phyloP scores from a whole-genome alignment of 2,888 invertebrate genomes.

The Synergus japonicus region DNA sequence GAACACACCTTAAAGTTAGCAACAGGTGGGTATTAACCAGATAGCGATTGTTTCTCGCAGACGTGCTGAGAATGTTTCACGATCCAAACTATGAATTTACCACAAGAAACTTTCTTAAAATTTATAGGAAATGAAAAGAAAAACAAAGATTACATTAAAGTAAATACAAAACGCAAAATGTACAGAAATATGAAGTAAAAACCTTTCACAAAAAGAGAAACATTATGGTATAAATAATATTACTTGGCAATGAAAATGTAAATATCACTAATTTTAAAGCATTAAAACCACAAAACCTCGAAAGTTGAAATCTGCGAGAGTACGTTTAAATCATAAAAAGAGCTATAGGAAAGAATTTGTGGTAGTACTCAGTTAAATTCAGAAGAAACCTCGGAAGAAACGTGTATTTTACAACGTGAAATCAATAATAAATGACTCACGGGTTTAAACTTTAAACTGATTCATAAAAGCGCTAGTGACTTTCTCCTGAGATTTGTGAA shows the following conservation, averaged over 20 bases:
- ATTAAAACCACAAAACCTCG: neutral
- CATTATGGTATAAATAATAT: neutral
- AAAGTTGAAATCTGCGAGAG: neutral
- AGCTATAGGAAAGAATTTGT: neutral
- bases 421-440: neutral
- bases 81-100: neutral
- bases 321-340: neutral
- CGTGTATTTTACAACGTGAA: constrained; percentile 1
- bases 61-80: constrained; percentile 27
- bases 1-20: constrained; percentile 44
- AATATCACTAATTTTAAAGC: neutral
- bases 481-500: neutral
- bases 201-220: too few species aligned
- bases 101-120: neutral
- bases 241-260: neutral
- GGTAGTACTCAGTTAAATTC: neutral
- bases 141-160: neutral
- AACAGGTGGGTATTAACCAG: constrained; percentile 54
- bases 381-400: neutral
- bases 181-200: too few species aligned
- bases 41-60: constrained; percentile 50
- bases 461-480: neutral
- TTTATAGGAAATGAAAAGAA: constrained; percentile 2
- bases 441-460: neutral
- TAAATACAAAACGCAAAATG: too few species aligned